These are phyloP conservation scores for Crenichthys baileyi DNA, from an alignment of 2,797 vertebrate genomes.

Conservation along the genomic window DNA sequence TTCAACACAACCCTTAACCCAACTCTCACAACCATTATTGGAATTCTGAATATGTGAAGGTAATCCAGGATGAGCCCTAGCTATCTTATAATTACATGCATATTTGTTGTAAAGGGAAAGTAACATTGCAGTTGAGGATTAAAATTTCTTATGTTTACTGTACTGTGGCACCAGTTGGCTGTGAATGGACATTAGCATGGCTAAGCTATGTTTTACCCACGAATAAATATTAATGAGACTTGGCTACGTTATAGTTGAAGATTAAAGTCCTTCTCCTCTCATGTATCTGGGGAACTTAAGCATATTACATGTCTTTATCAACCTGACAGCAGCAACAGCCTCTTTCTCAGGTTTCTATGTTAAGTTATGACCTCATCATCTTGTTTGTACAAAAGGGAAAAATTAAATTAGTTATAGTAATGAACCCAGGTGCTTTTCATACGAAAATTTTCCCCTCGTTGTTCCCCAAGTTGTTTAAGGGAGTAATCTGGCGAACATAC, in stretches of 20 bases:
- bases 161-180: slow-evolving; percentile 22
- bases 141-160: slow-evolving; percentile 22
- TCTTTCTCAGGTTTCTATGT: slow-evolving; percentile 69
- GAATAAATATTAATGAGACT: slow-evolving; percentile 63
- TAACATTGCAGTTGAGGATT: slow-evolving; percentile 12
- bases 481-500: slow-evolving; percentile 72
- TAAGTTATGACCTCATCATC: slow-evolving; percentile 83
- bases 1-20: no score
- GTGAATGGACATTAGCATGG: slow-evolving; percentile 39
- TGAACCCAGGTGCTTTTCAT: slow-evolving; percentile 77
- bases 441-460: slow-evolving; percentile 70
- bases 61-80: neutral
- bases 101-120: slow-evolving; percentile 15
- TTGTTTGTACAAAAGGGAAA: slow-evolving; percentile 79
- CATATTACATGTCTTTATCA: slow-evolving; percentile 80
- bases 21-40: neutral
- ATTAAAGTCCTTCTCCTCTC: slow-evolving; percentile 67
- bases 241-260: slow-evolving; percentile 57
- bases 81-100: neutral
- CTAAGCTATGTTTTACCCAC: slow-evolving; percentile 47
- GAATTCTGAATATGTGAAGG: neutral
- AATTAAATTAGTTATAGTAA: slow-evolving; percentile 83
- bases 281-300: slow-evolving; percentile 79
- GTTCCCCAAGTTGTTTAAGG: slow-evolving; percentile 73
- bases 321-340: slow-evolving; percentile 69